Evolutionary conservation across 1,140 invertebrate genomes (phyloP), one percentile per base, ranked within the genome.

Genomic region (Cheumatopsyche charites): DNA sequence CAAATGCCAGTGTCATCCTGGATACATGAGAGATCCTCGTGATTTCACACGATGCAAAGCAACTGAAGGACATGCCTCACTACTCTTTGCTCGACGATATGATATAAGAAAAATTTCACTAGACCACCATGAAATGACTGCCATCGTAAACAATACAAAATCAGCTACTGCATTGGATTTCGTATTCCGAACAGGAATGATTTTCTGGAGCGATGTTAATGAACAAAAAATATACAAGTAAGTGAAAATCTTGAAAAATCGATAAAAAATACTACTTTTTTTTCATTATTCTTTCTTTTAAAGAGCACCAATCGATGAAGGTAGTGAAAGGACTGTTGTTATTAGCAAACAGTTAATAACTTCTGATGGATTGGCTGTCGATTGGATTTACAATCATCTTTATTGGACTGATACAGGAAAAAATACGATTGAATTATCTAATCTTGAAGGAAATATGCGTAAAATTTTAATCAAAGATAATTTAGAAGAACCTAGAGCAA

Each of bases 321-420:
- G 94, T 7, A 92, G 89, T 76, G 91, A 94, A 65, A 89, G 91
- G 73, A 90, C 88, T 0, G 90, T 93, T 4, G 91, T 97, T 1
- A 90, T 97, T 13, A 89, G 89, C 19, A 87, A 95, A 55, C 91
- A 94, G 79, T 83, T 94, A 23, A 93, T 92, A 6, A 95, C 91
- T 9, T 94, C 95, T 0, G 96, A 98, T 84, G 96, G 96, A 15
- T 82, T 98, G 55, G 95, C 96, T 1, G 92, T 98, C 42, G 97
- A 99, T 83, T 98, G 97, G 97, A 91, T 98, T 63, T 96, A 98
- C 82, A 92, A 93, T 80, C 93, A 98, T 76, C 88, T 99, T 58
- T 99, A 98, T 84, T 98, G 96, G 93, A 98, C 95, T 0, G 95
- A 98, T 79, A 93, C 94, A 1, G 92, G 91, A 29, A 92, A 91